Percentiles rank a stretch among this genome's conserved stretches.
phyloP scores from a whole-genome alignment of 2,113 vertebrate genomes.

The Toxotes chatareus region DNA sequence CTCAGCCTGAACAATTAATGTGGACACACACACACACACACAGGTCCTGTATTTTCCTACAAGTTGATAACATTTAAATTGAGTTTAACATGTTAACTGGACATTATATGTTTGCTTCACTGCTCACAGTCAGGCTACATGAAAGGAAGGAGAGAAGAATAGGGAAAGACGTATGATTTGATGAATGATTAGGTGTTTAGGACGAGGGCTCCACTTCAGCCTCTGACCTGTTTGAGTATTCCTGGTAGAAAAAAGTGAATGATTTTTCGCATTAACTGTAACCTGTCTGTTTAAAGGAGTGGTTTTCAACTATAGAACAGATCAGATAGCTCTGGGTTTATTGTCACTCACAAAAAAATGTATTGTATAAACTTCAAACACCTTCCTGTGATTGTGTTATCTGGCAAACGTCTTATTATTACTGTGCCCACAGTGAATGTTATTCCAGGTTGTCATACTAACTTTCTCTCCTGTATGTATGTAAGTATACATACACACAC shows the following conservation, averaged over 20 bases:
- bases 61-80: slow-evolving; percentile 9
- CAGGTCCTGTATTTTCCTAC: not conserved
- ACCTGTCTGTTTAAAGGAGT: not conserved
- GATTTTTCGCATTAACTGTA: not conserved
- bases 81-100: not conserved
- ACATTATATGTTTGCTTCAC: not conserved
- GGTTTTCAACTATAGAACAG: not conserved
- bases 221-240: not conserved
- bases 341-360: slow-evolving; percentile 21
- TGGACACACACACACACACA: slow-evolving; percentile 16
- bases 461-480: not conserved
- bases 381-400: slow-evolving; percentile 54
- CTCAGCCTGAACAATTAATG: slow-evolving; percentile 44
- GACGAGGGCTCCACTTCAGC: not conserved
- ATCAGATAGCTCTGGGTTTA: not conserved
- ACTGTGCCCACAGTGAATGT: slow-evolving; percentile 1
- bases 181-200: not conserved
- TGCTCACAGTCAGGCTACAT: not conserved
- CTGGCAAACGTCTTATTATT: slow-evolving; percentile 24
- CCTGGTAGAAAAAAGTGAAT: not conserved
- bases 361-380: slow-evolving; percentile 30
- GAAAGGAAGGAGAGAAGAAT: not conserved
- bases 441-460: not conserved
- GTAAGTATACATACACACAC: too few relatives aligned
- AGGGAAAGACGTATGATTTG: not conserved